Evolutionary conservation across 2,888 invertebrate species (phyloP).

Genomic region (Beris morrisii): DNA sequence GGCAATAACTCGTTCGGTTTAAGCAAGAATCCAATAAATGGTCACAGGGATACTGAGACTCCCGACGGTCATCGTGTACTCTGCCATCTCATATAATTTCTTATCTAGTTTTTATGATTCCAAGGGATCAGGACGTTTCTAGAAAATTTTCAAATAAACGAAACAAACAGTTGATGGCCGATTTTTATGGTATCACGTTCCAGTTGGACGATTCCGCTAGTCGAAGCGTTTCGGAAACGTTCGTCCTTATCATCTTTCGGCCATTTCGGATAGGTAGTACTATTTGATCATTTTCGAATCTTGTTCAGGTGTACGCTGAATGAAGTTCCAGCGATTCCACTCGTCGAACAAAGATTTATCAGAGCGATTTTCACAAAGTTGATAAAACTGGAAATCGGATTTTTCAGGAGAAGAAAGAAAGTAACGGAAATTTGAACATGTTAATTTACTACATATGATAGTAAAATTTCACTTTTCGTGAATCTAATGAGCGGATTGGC

Average conservation of each 20-base stretch:
- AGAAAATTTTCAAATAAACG: constrained; percentile 30
- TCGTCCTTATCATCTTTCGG: neutral
- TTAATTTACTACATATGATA: too few species aligned
- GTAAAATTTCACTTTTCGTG: too few species aligned
- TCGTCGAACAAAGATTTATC: too few species aligned
- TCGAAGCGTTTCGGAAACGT: neutral
- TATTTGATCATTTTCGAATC: too few species aligned
- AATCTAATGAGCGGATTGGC: too few species aligned
- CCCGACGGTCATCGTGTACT: neutral
- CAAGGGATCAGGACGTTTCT: constrained; percentile 9
- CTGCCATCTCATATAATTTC: constrained; percentile 26
- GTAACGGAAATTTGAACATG: too few species aligned
- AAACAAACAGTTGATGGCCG: constrained; percentile 31
- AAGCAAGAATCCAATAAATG: neutral
- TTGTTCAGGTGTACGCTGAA: too few species aligned
- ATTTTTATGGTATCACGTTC: constrained; percentile 32
- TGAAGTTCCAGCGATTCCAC: too few species aligned
- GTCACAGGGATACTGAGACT: neutral
- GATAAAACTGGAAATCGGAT: too few species aligned
- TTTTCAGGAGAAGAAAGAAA: too few species aligned
- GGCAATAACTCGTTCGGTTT: constrained; percentile 4
- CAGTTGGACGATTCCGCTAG: constrained; percentile 17
- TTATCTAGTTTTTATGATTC: constrained; percentile 31
- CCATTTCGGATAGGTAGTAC: too few species aligned
- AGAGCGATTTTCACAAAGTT: too few species aligned